Evolutionary conservation across 1,140 invertebrate species (phyloP).

Genomic region (Apis laboriosa): DNA sequence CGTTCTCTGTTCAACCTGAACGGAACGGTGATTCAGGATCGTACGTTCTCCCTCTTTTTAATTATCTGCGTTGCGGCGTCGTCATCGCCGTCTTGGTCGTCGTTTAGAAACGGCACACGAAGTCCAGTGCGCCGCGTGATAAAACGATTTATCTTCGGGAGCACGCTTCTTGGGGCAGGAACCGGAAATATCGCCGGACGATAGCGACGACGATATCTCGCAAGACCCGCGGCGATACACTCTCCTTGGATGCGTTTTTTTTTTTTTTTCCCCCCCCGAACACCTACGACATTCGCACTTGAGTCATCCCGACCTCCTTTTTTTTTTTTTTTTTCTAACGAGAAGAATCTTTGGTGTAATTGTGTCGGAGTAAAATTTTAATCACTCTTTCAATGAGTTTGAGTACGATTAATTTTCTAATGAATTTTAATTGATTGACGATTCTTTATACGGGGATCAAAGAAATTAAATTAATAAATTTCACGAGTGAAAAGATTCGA

Average conservation of each 20-base stretch:
- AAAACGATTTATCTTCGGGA: constrained; percentile 73
- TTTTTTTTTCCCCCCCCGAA: not conserved
- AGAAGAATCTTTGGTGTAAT: too few species aligned
- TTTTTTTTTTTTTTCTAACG: too few species aligned
- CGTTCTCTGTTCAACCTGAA: constrained; percentile 51
- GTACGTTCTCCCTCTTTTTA: constrained; percentile 51
- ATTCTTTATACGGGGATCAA: too few species aligned
- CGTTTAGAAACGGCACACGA: constrained; percentile 50
- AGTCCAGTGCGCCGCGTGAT: constrained; percentile 54
- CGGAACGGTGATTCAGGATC: constrained; percentile 62
- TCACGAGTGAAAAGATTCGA: too few species aligned
- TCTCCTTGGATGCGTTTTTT: constrained; percentile 12
- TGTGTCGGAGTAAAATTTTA: too few species aligned
- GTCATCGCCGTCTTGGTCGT: constrained; percentile 62
- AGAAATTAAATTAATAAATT: too few species aligned
- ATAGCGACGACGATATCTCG: constrained; percentile 70
- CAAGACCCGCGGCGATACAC: constrained; percentile 63
- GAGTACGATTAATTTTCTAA: too few species aligned
- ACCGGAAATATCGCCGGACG: constrained; percentile 74
- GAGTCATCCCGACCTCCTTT: too few species aligned
- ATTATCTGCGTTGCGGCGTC: constrained; percentile 55
- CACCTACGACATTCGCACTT: constrained; percentile 4
- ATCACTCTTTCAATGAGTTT: too few species aligned
- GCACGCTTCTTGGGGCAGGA: constrained; percentile 76
- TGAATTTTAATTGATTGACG: too few species aligned